Base-by-base conservation (phyloP, 2,797 vertebrate genomes). In the Sebastes kiyomatsui region DNA sequence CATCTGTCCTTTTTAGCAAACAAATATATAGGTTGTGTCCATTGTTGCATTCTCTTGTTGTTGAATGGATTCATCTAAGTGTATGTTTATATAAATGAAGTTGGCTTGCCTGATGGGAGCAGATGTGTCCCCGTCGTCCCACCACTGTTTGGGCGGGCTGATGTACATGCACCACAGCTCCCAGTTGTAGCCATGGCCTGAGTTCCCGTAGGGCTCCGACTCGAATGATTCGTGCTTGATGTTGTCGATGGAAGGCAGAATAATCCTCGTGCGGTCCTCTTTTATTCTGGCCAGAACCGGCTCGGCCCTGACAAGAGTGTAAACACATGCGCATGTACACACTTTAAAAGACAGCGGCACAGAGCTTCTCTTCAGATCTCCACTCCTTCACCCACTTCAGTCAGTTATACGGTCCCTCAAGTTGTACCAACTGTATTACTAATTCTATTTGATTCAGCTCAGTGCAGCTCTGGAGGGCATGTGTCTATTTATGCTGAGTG, bases 111-210 rank as follows among this genome's bases (percentile, higher is more conserved):
- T 99, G 95, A 99, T 99, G 52, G 98, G 98, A 32, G 98, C 97
- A 0, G 97, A 97, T 59, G 95, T 96, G 92, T 99, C 97, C 1
- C 97, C 98, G 0, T 97, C 96, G 0, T 99, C 97, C 98, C 97
- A 98, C 98, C 98, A 99, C 89, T 97, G 97, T 86, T 97, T 98
- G 1, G 97, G 98, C 0, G 98, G 98, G 88, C 95, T 98, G 94
- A 99, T 99, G 92, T 99, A 99, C 98, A 99, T 99, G 93, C 98
- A 99, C 98, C 98, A 99, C 64, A 99, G 96, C 93, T 99, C 98
- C 98, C 98, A 99, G 94, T 97, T 99, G 96, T 97, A 99, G 49
- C 98, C 98, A 0, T 99, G 98, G 3, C 96, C 98, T 0, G 97
- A 98, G 94, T 99, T 98, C 93, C 97, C 97, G 0, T 99, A 99